A percentile compares a stretch with the other conserved stretches of the same genome.
phyloP scores from a whole-genome alignment of 2,888 invertebrate species.

The Athrips mouffetella region DNA sequence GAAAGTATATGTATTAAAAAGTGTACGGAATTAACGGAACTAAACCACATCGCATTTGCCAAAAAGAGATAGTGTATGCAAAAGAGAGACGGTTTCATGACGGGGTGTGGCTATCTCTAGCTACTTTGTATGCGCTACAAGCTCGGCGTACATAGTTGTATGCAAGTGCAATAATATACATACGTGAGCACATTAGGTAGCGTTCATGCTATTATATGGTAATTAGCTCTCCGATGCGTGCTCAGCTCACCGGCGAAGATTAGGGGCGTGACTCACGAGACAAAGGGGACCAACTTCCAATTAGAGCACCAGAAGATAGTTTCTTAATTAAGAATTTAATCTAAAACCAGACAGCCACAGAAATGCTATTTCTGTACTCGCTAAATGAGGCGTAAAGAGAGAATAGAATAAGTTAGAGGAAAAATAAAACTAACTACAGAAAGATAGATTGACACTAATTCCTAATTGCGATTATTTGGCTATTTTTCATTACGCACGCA shows the following conservation, averaged over 20 bases:
- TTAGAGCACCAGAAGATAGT: constrained; percentile 17
- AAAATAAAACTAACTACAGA: not conserved
- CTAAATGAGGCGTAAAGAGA: not conserved
- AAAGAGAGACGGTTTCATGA: constrained; percentile 40
- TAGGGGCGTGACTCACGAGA: constrained; percentile 31
- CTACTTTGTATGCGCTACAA: constrained; percentile 59
- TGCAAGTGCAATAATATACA: constrained; percentile 41
- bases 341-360: constrained; percentile 2
- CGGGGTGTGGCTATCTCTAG: constrained; percentile 67
- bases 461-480: not conserved
- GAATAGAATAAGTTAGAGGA: not conserved
- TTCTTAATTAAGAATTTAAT: constrained; percentile 4
- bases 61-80: constrained; percentile 32
- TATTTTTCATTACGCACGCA: not conserved
- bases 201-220: constrained; percentile 59
- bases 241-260: constrained; percentile 43
- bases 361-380: not conserved
- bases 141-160: constrained; percentile 50
- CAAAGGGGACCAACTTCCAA: constrained; percentile 27
- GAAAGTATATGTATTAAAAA: constrained; percentile 44
- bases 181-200: constrained; percentile 36
- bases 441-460: not conserved
- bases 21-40: constrained; percentile 42
- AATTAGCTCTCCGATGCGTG: constrained; percentile 54
- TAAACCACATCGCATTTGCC: constrained; percentile 35